Evolutionary conservation across 1,140 invertebrate species (phyloP).

Genomic region (Sipha flava): DNA sequence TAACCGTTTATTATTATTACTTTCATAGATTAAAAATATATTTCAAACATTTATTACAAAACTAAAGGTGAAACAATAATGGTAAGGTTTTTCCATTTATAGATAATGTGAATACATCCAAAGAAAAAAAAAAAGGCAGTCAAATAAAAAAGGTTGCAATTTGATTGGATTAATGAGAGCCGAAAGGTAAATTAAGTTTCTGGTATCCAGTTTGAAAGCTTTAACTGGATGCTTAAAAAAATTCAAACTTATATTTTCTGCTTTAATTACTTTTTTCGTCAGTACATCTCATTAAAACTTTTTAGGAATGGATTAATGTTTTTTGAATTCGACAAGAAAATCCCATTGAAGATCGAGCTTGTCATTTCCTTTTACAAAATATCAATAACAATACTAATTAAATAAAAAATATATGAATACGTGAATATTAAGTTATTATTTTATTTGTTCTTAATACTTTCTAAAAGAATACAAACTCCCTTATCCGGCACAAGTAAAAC

Average conservation of each 20-base stretch:
- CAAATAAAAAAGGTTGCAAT: no score
- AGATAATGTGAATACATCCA: no score
- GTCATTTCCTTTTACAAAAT: conserved; percentile 4
- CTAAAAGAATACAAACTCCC: not conserved
- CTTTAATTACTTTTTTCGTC: conserved; percentile 30
- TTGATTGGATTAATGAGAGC: not conserved
- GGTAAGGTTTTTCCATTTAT: no score
- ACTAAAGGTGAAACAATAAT: no score
- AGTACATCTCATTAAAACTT: conserved; percentile 17
- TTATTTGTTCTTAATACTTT: not conserved
- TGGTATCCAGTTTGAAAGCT: not conserved
- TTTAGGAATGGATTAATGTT: conserved; percentile 22
- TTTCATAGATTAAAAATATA: no score
- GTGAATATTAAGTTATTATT: not conserved
- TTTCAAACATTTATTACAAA: no score
- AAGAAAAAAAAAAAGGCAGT: no score
- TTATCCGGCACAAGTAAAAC: not conserved
- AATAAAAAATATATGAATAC: not conserved
- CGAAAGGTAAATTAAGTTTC: not conserved
- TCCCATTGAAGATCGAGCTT: conserved; percentile 4
- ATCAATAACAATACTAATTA: conserved; percentile 18
- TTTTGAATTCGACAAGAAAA: not conserved
- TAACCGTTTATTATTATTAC: no score
- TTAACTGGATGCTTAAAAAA: not conserved
- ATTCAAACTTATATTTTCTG: conserved; percentile 5